A percentile compares a stretch with the other conserved stretches of the same genome.
Conservation (phyloP, 2,113 vertebrate species). For the Percina caprodes region DNA sequence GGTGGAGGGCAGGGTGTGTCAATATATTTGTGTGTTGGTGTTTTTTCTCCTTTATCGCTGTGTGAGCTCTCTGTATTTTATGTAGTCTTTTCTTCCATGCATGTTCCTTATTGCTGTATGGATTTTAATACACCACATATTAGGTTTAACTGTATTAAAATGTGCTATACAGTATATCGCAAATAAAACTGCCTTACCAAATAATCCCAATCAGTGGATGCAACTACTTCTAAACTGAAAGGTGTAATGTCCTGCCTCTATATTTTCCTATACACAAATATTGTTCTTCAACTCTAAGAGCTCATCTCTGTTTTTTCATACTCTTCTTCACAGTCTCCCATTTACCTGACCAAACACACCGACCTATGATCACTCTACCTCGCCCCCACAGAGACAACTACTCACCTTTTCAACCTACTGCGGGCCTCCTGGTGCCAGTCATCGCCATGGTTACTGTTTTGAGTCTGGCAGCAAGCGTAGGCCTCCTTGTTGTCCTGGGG, state of each 20-base stretch:
- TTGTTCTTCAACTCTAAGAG: not conserved
- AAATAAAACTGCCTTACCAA: not conserved
- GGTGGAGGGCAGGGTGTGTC: conserved; percentile 2
- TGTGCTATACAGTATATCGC: not conserved
- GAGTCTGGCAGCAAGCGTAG: conserved; percentile 66
- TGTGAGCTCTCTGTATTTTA: not conserved
- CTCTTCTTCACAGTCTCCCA: conserved; percentile 63
- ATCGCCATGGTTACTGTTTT: conserved; percentile 64
- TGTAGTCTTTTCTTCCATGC: not conserved
- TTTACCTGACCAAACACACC: conserved; percentile 38
- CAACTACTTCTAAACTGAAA: too few relatives aligned
- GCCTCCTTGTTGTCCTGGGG: conserved; percentile 63
- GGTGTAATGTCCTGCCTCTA: not conserved
- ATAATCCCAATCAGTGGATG: not conserved
- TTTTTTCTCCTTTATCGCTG: not conserved
- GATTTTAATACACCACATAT: not conserved
- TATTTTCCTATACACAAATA: not conserved
- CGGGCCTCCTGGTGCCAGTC: conserved; percentile 56
- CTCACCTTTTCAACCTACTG: conserved; percentile 27
- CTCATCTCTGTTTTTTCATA: not conserved
- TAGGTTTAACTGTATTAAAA: not conserved
- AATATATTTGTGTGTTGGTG: not conserved
- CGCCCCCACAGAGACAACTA: conserved; percentile 40
- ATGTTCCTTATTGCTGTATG: not conserved
- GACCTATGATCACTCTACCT: conserved; percentile 55